phyloP scores from a whole-genome alignment of 2,888 invertebrate genomes.

The Phyllotreta cruciferae region DNA sequence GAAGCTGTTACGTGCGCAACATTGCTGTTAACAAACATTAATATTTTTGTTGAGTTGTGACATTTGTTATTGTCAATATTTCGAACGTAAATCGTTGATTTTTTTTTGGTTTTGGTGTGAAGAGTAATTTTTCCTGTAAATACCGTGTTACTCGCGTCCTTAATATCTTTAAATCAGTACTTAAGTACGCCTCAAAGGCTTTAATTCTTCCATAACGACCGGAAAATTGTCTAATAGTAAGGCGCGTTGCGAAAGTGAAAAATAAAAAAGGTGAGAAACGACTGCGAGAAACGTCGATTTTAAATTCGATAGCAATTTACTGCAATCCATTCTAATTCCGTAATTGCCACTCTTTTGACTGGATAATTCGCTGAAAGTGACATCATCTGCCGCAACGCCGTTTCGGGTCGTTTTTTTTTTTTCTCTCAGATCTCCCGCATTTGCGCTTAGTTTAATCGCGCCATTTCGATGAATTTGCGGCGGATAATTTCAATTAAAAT shows the following conservation, averaged over 20 bases:
- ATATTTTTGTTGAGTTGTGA: no score
- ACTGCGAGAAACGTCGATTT: constrained; percentile 9
- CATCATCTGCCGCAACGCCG: constrained; percentile 3
- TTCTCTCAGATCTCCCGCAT: no score
- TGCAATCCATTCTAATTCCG: constrained; percentile 10
- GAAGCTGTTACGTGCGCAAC: no score
- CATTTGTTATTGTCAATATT: no score
- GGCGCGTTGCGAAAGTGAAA: constrained; percentile 2
- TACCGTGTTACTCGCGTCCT: neutral
- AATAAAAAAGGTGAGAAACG: constrained; percentile 7
- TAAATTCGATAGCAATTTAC: constrained; percentile 13
- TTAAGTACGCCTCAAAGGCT: constrained; percentile 6
- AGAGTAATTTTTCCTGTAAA: neutral
- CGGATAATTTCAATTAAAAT: no score
- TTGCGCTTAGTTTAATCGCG: no score
- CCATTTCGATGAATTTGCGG: no score
- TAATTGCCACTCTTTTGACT: constrained; percentile 6
- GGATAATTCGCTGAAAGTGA: constrained; percentile 7
- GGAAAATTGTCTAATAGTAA: constrained; percentile 8
- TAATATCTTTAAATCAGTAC: constrained; percentile 3
- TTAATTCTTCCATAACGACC: constrained; percentile 4
- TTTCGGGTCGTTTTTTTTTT: neutral
- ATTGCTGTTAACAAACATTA: no score
- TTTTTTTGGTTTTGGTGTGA: neutral
- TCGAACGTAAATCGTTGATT: no score